Percentiles rank a stretch among this genome's conserved stretches.
These are phyloP conservation scores for Habroteleia sp. DNA, from an alignment of 2,888 invertebrate genomes.

Conservation along the genomic window DNA sequence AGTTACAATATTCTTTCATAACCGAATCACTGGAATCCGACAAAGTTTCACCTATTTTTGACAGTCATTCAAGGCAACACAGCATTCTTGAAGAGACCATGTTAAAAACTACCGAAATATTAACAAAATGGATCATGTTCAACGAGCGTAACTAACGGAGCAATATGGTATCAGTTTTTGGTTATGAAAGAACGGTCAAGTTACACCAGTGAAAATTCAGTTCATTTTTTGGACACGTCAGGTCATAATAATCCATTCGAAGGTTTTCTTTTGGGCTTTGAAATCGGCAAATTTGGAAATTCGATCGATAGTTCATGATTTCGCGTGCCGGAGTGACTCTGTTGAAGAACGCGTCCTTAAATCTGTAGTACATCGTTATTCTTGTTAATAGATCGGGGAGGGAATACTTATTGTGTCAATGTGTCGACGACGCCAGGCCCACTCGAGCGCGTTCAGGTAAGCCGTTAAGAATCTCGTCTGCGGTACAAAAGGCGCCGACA, in stretches of 20 bases:
- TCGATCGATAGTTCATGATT: constrained; percentile 53
- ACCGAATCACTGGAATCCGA: neutral
- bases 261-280: neutral
- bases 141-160: too few relatives aligned
- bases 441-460: constrained; percentile 63
- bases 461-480: constrained; percentile 44
- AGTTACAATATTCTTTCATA: neutral
- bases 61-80: too few relatives aligned
- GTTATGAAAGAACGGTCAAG: neutral
- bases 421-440: constrained; percentile 63
- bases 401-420: constrained; percentile 68
- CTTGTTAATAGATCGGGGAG: constrained; percentile 76
- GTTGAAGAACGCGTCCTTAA: constrained; percentile 24
- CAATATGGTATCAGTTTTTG: too few relatives aligned
- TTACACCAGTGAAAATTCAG: neutral
- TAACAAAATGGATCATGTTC: neutral
- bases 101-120: neutral
- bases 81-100: too few relatives aligned
- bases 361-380: constrained; percentile 67
- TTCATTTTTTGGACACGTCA: neutral
- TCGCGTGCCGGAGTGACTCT: constrained; percentile 33
- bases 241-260: neutral
- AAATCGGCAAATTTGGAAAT: neutral
- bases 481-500: constrained; percentile 61
- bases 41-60: too few relatives aligned